A percentile compares a stretch with the other conserved stretches of the same genome.
These are phyloP conservation scores for Zoanthus sociatus DNA, from an alignment of 92 coral and sea anemone species.

Conservation along the genomic window DNA sequence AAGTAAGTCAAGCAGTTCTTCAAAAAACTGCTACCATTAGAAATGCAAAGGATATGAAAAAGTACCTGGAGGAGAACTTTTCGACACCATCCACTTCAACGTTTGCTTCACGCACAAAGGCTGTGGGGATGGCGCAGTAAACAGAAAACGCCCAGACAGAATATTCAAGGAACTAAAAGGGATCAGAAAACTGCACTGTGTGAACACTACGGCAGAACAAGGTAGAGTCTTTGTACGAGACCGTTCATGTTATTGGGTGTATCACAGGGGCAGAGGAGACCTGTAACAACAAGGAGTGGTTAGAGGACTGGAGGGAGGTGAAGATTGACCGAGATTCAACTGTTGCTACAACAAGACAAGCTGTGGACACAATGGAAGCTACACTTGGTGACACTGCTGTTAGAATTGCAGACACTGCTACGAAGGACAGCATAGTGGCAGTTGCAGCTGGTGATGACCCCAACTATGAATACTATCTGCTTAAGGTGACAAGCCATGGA, in stretches of 20 bases:
- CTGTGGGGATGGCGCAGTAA: constrained; percentile 18
- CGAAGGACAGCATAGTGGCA: constrained; percentile 6
- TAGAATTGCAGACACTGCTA: background rate
- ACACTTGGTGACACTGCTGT: constrained; percentile 1
- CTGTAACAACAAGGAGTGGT: too few species aligned
- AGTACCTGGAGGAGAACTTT: constrained; percentile 1
- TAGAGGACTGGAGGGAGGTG: background rate
- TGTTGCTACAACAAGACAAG: constrained; percentile 8
- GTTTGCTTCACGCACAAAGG: constrained; percentile 17
- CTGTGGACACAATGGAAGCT: background rate
- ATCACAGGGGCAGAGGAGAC: too few species aligned
- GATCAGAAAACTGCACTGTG: constrained; percentile 21
- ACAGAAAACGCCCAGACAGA: constrained; percentile 14
- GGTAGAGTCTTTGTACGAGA: too few species aligned
- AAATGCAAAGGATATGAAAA: background rate
- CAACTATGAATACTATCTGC: background rate
- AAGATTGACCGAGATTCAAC: background rate
- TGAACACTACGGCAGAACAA: constrained; percentile 8
- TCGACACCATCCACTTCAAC: constrained; percentile 1
- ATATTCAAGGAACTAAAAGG: background rate
- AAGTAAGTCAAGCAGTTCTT: background rate
- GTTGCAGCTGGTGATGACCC: constrained; percentile 1
- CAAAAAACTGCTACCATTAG: constrained; percentile 3
- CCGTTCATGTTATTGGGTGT: too few species aligned
- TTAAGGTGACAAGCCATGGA: constrained; percentile 3